Conservation (phyloP, 2,888 invertebrate species). For the Gonocerus acuteangulatus region DNA sequence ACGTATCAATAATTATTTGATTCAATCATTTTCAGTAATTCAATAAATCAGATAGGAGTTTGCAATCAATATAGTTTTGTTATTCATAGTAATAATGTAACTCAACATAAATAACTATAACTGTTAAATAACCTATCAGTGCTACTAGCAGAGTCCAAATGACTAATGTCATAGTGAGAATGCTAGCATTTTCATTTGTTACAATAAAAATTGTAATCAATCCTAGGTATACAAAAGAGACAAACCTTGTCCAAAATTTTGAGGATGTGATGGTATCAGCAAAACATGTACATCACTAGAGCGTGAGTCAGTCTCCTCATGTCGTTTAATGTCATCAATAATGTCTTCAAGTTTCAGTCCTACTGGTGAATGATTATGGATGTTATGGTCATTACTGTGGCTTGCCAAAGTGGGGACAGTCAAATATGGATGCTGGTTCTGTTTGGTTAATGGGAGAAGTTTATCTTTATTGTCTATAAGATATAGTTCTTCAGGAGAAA, state of each 20-base stretch:
- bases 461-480: conserved; percentile 32
- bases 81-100: no score
- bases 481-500: conserved; percentile 31
- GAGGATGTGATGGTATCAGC: conserved; percentile 32
- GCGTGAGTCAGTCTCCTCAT: conserved; percentile 32
- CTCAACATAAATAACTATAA: no score
- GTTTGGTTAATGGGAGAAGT: conserved; percentile 22
- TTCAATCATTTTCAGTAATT: no score
- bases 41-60: no score
- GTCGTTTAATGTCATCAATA: conserved; percentile 33
- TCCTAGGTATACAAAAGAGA: conserved; percentile 10
- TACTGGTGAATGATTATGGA: conserved; percentile 9
- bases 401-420: conserved; percentile 1
- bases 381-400: conserved; percentile 10
- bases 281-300: conserved; percentile 33
- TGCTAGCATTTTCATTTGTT: no score
- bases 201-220: no score
- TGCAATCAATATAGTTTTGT: no score
- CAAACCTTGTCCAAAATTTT: conserved; percentile 34
- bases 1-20: no score
- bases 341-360: conserved; percentile 31
- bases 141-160: no score
- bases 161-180: no score
- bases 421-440: conserved; percentile 21
- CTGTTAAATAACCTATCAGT: no score